Base-by-base conservation (phyloP, 30 jellyfish, hydroid and myxozoan species). In the Morbakka virulenta region DNA sequence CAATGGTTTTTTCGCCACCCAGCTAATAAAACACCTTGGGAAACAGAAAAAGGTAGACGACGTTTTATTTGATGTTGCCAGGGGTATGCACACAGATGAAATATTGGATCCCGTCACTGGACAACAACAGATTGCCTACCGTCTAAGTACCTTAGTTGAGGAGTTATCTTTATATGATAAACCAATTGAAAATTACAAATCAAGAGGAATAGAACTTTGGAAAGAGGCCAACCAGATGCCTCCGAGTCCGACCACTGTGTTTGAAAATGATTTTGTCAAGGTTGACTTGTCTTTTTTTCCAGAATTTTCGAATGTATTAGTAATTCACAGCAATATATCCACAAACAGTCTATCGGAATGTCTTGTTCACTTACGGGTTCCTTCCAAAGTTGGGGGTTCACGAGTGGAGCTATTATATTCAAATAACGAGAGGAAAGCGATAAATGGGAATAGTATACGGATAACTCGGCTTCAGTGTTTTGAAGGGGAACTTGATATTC, bases 81-180 rank as follows among this genome's bases (percentile, higher is more conserved):
- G 71, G 23, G 74, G 87, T 57, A 82, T 89, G 24, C 95, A 89
- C 67, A 61, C 31, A 28, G 79, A 72, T 52, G 52, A 71, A 1
- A 89, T 89, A 50, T 32, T 83, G 2, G 97, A 89, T 57, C 97
- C 97, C 13, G 95, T 95, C 0, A 89, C 80, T 1, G 97, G 95
- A 22, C 64, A 94, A n/a, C 77, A 78, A 1, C 97, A 89, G 53
- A 94, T 89, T 36, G 77, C 79, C 34, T 89, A 89, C 69, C 76
- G 97, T n/a, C 89, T 83, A 35, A 83, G 96, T 79, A 76, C 96
- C 0, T 71, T 89, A 12, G 93, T 79, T 32, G 96, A 89, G 64
- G 94, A 79, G 20, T 52, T 83, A 21, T 74, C 88, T 0, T 87
- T 89, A 64, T 67, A 94, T 22, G 96, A 89, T 50, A 85, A 84